Percentiles rank a stretch among this genome's conserved stretches.
phyloP scores from a whole-genome alignment of 2,888 invertebrate genomes.

The Eretmocerus hayati region DNA sequence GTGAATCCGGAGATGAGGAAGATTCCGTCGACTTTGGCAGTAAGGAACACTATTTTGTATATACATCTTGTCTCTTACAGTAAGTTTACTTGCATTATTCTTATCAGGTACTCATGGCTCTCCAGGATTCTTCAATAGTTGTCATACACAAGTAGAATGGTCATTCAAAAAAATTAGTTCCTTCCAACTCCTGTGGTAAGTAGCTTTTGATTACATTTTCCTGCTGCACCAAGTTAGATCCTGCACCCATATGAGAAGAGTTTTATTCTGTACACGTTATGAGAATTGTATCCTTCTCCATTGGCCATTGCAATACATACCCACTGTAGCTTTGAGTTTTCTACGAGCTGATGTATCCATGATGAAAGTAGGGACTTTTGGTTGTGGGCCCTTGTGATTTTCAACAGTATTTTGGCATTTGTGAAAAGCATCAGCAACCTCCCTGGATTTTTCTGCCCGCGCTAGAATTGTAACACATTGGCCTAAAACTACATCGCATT shows the following conservation, averaged over 20 bases:
- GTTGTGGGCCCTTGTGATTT: slow-evolving; percentile 15
- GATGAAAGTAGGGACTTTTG: slow-evolving; percentile 15
- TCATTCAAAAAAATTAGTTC: slow-evolving; percentile 54
- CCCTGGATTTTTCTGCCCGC: slow-evolving; percentile 64
- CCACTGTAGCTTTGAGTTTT: slow-evolving; percentile 24
- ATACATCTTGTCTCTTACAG: no score
- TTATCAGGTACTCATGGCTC: no score
- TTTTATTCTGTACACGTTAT: background rate
- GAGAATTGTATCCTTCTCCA: background rate
- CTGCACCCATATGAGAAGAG: slow-evolving; percentile 41
- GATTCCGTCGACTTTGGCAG: no score
- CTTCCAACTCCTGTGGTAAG: slow-evolving; percentile 59
- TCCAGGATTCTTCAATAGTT: no score
- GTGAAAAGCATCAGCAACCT: slow-evolving; percentile 31
- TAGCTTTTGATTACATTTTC: slow-evolving; percentile 52
- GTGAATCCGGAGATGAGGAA: no score
- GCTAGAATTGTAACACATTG: slow-evolving; percentile 73
- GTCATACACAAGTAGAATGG: no score
- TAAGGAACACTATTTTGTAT: no score
- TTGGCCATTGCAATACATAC: slow-evolving; percentile 20
- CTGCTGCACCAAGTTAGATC: slow-evolving; percentile 53
- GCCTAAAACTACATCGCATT: slow-evolving; percentile 70
- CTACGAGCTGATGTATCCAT: slow-evolving; percentile 20
- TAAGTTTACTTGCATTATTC: no score
- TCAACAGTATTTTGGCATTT: slow-evolving; percentile 5